Conservation (phyloP, 2,888 invertebrate species). For the Clunio marinus region DNA sequence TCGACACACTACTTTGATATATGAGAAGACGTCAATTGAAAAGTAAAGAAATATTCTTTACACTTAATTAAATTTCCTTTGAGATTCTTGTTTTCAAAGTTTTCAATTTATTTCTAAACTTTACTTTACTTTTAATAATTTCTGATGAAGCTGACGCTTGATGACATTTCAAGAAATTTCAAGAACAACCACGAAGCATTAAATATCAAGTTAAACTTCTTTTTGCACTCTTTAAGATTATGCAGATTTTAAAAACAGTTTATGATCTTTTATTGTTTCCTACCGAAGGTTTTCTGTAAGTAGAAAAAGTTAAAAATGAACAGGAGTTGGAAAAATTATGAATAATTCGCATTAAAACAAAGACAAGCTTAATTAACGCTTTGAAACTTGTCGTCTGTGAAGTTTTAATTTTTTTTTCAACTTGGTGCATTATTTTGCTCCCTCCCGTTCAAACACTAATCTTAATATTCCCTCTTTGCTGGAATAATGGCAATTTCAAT, state of each 20-base stretch:
- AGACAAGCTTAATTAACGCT: constrained; percentile 1
- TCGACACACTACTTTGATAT: background rate
- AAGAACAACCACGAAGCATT: background rate
- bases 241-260: constrained; percentile 2
- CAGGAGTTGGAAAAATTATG: background rate
- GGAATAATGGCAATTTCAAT: constrained; percentile 12
- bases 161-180: background rate
- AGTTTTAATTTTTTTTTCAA: background rate
- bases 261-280: background rate
- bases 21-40: background rate
- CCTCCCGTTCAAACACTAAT: background rate
- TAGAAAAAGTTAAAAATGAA: background rate
- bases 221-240: no score
- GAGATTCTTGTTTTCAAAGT: background rate
- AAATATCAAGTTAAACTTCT: background rate
- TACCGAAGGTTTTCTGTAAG: background rate
- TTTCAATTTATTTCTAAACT: background rate
- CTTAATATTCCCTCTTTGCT: background rate
- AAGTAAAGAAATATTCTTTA: background rate
- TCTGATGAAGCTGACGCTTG: no score
- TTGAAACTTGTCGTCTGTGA: background rate
- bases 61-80: background rate
- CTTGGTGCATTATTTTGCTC: background rate
- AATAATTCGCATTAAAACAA: background rate
- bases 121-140: background rate